These are phyloP conservation scores for Hylaeus anthracinus DNA, from an alignment of 1,140 invertebrate genomes.

Conservation along the genomic window DNA sequence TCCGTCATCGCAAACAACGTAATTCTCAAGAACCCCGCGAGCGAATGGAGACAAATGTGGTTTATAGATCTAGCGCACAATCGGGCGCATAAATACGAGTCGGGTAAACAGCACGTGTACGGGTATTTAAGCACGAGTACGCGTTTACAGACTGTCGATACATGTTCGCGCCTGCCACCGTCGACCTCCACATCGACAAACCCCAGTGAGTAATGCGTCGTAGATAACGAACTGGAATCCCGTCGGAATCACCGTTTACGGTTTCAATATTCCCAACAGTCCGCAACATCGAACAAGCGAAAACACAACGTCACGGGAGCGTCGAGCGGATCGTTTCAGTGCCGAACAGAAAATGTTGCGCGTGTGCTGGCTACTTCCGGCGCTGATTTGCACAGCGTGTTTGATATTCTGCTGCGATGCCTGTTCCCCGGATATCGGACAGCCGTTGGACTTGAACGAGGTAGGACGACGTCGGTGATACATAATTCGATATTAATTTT, in stretches of 20 bases:
- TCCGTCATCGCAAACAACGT: not conserved
- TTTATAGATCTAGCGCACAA: not conserved
- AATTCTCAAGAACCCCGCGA: conserved; percentile 27
- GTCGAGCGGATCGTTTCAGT: not conserved
- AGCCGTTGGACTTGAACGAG: conserved; percentile 50
- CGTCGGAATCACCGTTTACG: conserved; percentile 37
- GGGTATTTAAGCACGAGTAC: conserved; percentile 32
- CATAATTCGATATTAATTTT: not conserved
- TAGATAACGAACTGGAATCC: conserved; percentile 46
- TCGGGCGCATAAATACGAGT: conserved; percentile 18
- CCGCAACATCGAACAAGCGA: not conserved
- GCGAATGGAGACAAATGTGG: conserved; percentile 4
- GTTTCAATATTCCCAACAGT: conserved; percentile 31
- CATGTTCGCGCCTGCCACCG: not conserved
- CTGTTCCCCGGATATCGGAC: conserved; percentile 43
- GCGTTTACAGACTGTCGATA: conserved; percentile 10
- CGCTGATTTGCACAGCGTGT: conserved; percentile 43
- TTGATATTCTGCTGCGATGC: conserved; percentile 23
- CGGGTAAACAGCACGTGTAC: conserved; percentile 6
- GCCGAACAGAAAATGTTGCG: conserved; percentile 26
- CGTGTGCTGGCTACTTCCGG: conserved; percentile 11
- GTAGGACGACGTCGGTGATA: not conserved
- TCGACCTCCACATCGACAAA: conserved; percentile 12
- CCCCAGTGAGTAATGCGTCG: conserved; percentile 27
- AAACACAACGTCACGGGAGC: not conserved